These are phyloP conservation scores for Aviceda subcristata DNA, from an alignment of 2,113 vertebrate species.

Conservation along the genomic window DNA sequence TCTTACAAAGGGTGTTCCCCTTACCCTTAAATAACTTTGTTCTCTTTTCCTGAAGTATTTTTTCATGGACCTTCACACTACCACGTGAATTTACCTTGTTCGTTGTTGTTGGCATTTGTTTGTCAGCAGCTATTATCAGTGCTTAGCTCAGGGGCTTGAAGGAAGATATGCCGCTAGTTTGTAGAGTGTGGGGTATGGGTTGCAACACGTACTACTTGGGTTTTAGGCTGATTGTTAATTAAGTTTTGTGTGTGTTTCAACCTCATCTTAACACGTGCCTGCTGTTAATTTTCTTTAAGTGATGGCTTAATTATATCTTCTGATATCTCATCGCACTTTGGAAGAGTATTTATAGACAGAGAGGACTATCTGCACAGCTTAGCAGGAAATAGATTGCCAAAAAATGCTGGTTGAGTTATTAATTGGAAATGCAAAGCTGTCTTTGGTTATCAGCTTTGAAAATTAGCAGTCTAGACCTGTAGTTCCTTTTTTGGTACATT, in stretches of 20 bases:
- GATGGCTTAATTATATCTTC: neutral
- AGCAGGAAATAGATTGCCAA: neutral
- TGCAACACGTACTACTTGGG: neutral
- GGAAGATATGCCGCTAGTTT: neutral
- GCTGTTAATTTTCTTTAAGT: neutral
- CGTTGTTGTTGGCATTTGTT: neutral
- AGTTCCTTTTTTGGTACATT: neutral
- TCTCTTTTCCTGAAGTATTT: neutral
- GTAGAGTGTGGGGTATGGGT: neutral
- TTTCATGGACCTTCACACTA: rapidly evolving
- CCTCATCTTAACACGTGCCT: neutral
- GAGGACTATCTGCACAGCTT: neutral
- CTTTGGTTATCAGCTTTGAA: neutral
- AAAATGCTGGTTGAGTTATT: neutral
- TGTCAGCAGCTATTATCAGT: neutral
- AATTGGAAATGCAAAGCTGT: neutral
- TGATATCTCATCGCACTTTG: neutral
- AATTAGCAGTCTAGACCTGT: neutral
- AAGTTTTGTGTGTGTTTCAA: neutral
- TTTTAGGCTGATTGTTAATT: neutral
- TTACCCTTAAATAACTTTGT: neutral
- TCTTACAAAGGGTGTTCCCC: neutral
- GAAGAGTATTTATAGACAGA: neutral
- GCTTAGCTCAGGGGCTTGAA: neutral
- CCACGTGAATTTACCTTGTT: neutral